Percentiles rank a stretch among this genome's conserved stretches.
phyloP scores from a whole-genome alignment of 1,140 invertebrate species.

The Tribolium castaneum region DNA sequence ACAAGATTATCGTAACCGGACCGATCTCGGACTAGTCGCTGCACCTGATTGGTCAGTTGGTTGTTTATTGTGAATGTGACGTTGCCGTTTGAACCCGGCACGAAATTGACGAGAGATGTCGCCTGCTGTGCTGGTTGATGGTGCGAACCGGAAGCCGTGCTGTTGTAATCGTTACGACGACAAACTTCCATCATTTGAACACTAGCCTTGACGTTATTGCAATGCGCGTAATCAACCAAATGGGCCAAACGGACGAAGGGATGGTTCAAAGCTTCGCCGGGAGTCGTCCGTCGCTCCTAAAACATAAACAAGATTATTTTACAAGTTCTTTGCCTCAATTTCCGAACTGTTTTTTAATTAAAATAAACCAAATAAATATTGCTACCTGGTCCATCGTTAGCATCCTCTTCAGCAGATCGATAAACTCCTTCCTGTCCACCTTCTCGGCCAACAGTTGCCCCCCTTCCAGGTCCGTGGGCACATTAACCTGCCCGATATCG shows the following conservation, averaged over 20 bases:
- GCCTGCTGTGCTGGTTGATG: constrained; percentile 74
- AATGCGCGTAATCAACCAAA: constrained; percentile 95
- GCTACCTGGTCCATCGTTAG: constrained; percentile 95
- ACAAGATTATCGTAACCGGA: constrained; percentile 75
- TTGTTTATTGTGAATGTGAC: constrained; percentile 92
- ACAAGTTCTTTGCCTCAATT: background rate
- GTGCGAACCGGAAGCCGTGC: constrained; percentile 66
- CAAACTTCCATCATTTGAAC: constrained; percentile 96
- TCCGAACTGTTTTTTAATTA: too few species aligned
- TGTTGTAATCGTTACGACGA: constrained; percentile 73
- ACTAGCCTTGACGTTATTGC: constrained; percentile 94
- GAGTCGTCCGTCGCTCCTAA: constrained; percentile 91
- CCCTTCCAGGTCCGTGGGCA: constrained; percentile 95
- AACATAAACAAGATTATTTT: background rate
- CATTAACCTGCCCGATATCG: constrained; percentile 98
- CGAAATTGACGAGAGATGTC: constrained; percentile 75
- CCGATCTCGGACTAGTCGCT: constrained; percentile 73
- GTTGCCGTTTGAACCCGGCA: constrained; percentile 83
- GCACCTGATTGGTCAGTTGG: constrained; percentile 79
- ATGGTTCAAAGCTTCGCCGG: constrained; percentile 95
- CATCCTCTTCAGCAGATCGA: constrained; percentile 97
- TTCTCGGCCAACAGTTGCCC: constrained; percentile 96
- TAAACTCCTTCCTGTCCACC: constrained; percentile 94
- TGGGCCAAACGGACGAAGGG: constrained; percentile 94
- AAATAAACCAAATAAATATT: constrained; percentile 65